These are phyloP conservation scores for Phalacrocorax carbo DNA, from an alignment of 2,113 vertebrate species.

Conservation along the genomic window DNA sequence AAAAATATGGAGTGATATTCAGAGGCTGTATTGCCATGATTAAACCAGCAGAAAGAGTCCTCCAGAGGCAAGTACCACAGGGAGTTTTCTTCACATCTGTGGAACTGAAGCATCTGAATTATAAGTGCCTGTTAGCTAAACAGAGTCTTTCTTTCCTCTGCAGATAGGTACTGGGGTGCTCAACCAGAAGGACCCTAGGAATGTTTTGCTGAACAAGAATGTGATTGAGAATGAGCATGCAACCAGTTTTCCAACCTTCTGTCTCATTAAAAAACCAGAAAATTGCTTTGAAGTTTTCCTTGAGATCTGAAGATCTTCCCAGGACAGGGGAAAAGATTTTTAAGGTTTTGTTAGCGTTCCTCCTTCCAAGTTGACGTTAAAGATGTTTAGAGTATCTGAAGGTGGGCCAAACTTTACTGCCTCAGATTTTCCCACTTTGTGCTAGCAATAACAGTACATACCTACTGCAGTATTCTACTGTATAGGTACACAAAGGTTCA, in stretches of 20 bases:
- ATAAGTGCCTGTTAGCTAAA: not conserved
- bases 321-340: not conserved
- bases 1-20: slow-evolving; percentile 14
- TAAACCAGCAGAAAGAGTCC: slow-evolving; percentile 24
- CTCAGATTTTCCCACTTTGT: not conserved
- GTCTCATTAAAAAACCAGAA: not conserved
- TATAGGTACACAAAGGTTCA: not conserved
- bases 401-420: not conserved
- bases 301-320: not conserved
- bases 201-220: not conserved
- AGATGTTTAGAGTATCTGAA: not conserved
- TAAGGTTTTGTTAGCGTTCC: not conserved
- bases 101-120: slow-evolving; percentile 4
- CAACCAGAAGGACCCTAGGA: not conserved
- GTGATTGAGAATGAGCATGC: not conserved
- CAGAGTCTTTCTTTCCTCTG: not conserved
- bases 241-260: not conserved
- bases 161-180: not conserved
- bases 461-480: not conserved
- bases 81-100: slow-evolving; percentile 45
- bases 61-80: not conserved
- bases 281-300: not conserved
- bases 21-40: not conserved
- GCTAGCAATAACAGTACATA: not conserved
- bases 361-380: not conserved